phyloP scores from a whole-genome alignment of 2,797 vertebrate species.

The Pseudomugil tenellus region DNA sequence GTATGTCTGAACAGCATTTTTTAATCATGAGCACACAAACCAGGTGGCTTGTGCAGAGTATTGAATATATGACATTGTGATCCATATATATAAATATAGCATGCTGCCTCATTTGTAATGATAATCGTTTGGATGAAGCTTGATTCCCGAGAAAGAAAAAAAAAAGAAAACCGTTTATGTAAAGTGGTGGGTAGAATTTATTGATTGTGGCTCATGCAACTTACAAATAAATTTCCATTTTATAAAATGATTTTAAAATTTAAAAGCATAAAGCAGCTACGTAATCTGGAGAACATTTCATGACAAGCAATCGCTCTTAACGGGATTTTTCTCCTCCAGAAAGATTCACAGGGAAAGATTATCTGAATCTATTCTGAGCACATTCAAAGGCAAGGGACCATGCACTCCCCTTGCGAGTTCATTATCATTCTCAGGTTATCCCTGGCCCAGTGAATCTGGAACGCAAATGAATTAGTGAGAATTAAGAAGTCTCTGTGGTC shows the following conservation, averaged over 20 bases:
- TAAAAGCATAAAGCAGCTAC: slow-evolving; percentile 55
- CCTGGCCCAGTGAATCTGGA: slow-evolving; percentile 95
- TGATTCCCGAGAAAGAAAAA: slow-evolving; percentile 65
- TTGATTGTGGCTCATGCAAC: slow-evolving; percentile 80
- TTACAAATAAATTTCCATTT: slow-evolving; percentile 83
- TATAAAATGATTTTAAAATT: slow-evolving; percentile 78
- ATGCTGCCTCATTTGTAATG: slow-evolving; percentile 78
- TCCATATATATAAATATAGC: slow-evolving; percentile 85
- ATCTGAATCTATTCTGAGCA: slow-evolving; percentile 95
- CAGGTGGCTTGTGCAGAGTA: slow-evolving; percentile 35
- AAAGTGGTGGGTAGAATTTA: slow-evolving; percentile 80
- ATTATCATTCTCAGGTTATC: slow-evolving; percentile 88
- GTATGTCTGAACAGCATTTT: background rate
- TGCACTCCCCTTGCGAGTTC: slow-evolving; percentile 89
- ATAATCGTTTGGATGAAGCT: slow-evolving; percentile 80
- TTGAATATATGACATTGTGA: slow-evolving; percentile 71
- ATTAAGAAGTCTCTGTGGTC: slow-evolving; percentile 97
- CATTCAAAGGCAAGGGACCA: slow-evolving; percentile 96
- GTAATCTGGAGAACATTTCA: slow-evolving; percentile 81
- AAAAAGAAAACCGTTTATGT: slow-evolving; percentile 58
- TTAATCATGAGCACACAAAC: slow-evolving; percentile 37
- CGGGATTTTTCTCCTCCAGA: slow-evolving; percentile 90
- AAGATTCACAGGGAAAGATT: slow-evolving; percentile 91
- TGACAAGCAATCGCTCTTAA: slow-evolving; percentile 92
- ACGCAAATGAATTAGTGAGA: slow-evolving; percentile 99